Conservation (phyloP, 1,140 invertebrate genomes). For the Cardiocondyla obscurior region DNA sequence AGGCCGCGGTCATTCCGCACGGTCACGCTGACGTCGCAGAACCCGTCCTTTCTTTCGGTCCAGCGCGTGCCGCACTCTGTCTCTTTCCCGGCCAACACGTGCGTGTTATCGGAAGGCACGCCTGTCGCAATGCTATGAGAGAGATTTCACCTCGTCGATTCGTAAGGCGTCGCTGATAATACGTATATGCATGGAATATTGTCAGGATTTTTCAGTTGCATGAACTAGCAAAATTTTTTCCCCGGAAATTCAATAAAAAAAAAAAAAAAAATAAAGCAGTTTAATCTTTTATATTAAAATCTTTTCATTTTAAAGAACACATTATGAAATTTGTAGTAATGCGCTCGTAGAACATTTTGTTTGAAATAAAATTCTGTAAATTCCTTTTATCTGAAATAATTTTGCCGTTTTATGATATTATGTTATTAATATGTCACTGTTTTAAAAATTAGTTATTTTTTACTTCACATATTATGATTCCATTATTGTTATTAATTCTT, state of each 20-base stretch:
- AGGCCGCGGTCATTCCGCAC: slow-evolving; percentile 10
- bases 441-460: neutral
- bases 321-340: neutral
- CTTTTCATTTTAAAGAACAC: neutral
- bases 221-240: neutral
- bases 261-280: too few relatives aligned
- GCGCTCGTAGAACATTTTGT: neutral
- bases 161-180: slow-evolving; percentile 13
- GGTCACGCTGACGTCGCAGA: slow-evolving; percentile 55
- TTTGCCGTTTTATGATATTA: neutral
- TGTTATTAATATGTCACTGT: neutral
- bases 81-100: slow-evolving; percentile 16
- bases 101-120: slow-evolving; percentile 34
- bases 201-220: slow-evolving; percentile 16
- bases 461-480: neutral
- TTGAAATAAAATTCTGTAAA: neutral
- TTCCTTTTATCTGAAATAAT: neutral
- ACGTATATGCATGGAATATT: neutral
- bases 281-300: neutral
- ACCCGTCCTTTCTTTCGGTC: slow-evolving; percentile 29
- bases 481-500: neutral
- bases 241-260: neutral
- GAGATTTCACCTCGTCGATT: slow-evolving; percentile 13
- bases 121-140: slow-evolving; percentile 6
- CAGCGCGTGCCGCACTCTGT: slow-evolving; percentile 20